phyloP scores from a whole-genome alignment of 2,113 vertebrate species.

The Passer domesticus region DNA sequence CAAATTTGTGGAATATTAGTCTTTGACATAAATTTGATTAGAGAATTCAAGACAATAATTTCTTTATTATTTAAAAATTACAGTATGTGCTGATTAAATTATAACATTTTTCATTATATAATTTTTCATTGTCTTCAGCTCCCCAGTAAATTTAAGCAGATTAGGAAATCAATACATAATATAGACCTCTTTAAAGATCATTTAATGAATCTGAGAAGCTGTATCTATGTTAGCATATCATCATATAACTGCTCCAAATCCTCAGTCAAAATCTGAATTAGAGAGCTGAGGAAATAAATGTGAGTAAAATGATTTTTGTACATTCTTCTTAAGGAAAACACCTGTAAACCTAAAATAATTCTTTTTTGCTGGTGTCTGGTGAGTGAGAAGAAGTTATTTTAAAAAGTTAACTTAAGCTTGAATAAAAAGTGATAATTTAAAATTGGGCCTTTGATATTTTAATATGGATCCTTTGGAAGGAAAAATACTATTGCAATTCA shows the following conservation, averaged over 20 bases:
- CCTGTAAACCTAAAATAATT: background rate
- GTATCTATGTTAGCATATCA: background rate
- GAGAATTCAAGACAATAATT: background rate
- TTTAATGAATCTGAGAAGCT: background rate
- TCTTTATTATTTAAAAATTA: background rate
- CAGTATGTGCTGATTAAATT: background rate
- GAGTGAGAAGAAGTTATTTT: background rate
- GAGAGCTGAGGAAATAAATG: background rate
- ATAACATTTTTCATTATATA: background rate
- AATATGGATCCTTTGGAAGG: background rate
- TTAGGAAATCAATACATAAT: background rate
- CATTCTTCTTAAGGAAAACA: background rate
- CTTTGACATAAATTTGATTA: background rate
- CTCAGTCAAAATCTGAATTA: background rate
- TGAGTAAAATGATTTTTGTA: background rate
- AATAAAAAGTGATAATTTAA: background rate
- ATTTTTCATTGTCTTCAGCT: background rate
- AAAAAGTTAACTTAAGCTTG: background rate
- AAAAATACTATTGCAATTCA: background rate
- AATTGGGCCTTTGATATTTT: background rate
- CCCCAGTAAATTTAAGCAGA: background rate
- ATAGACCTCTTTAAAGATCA: background rate
- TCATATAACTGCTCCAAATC: background rate
- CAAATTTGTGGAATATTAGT: background rate
- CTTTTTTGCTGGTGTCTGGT: background rate